Evolutionary conservation across 1,140 invertebrate genomes (phyloP).

Genomic region (Aphis gossypii): DNA sequence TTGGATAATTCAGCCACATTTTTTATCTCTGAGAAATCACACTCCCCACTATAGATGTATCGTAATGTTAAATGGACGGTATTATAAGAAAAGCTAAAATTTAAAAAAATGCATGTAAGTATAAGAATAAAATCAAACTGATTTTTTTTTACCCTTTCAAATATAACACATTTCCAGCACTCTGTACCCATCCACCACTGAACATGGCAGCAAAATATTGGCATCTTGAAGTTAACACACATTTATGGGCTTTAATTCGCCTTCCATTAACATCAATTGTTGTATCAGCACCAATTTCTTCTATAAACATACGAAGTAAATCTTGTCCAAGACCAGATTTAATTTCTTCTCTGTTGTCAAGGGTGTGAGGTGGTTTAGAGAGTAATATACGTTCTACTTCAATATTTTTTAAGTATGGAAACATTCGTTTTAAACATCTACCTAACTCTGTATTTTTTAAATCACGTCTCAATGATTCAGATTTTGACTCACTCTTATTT

Average conservation of each 20-base stretch:
- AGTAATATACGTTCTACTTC: constrained; percentile 54
- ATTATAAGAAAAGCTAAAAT: constrained; percentile 77
- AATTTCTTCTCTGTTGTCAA: constrained; percentile 71
- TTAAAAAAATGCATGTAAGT: not conserved
- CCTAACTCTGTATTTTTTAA: constrained; percentile 53
- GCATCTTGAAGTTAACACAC: constrained; percentile 85
- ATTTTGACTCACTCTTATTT: constrained; percentile 59
- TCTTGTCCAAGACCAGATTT: constrained; percentile 75
- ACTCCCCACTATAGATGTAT: constrained; percentile 90
- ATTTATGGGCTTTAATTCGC: constrained; percentile 85
- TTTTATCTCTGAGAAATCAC: constrained; percentile 82
- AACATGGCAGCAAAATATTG: constrained; percentile 91
- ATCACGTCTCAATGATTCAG: constrained; percentile 54
- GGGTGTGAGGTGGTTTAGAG: constrained; percentile 63
- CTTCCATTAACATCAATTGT: constrained; percentile 80
- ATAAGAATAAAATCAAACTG: not conserved
- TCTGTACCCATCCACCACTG: constrained; percentile 82
- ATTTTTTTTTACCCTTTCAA: constrained; percentile 75
- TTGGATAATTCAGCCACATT: constrained; percentile 86
- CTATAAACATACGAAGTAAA: constrained; percentile 85
- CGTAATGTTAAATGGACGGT: constrained; percentile 88
- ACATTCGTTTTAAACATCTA: constrained; percentile 58
- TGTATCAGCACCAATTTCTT: constrained; percentile 86
- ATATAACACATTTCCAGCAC: constrained; percentile 80
- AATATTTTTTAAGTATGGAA: constrained; percentile 56